Base-by-base conservation (phyloP, 2,797 vertebrate genomes). In the Anabas testudineus region DNA sequence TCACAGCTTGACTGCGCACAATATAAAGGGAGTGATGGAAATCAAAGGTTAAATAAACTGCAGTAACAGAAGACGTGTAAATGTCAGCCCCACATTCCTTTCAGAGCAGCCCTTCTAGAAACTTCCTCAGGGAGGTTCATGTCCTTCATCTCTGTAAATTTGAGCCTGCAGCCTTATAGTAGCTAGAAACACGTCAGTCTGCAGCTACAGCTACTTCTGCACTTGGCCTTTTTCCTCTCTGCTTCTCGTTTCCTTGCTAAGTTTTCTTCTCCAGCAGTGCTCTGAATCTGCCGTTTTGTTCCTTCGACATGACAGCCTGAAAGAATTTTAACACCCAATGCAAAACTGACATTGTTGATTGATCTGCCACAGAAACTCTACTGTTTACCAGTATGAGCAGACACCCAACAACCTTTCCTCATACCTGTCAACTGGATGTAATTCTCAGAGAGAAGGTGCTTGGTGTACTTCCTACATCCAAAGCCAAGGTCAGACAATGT, bases 51-150 rank as follows among this genome's bases (percentile, higher is more conserved):
- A 81, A 76, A 36, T 70, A 80, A 81, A 67, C 71, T 13, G 54
- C 18, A 67, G 89, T 73, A 90, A 92, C 75, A 48, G 39, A 83
- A 88, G 84, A 86, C 21, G 80, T 56, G 60, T 77, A 67, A 87
- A 84, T 78, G 70, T 84, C 80, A 83, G 74, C 58, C 41, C 26
- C 7, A 32, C 83, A 86, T 88, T 88, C 88, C 72, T 75, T 53
- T 76, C 56, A 75, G 82, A 85, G 72, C 78, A 76, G 71, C 67
- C 43, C 54, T 71, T 77, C 80, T 19, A 39, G 62, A 83, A 71
- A 64, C 78, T 64, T 90, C 87, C 85, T 71, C 63, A 54, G 86
- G 86, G 86, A 85, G 75, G 72, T 51, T 71, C 84, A 62, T 76
- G 84, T 87, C 84, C 80, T 74, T 83, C 69, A 57, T 74, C 66